phyloP scores from a whole-genome alignment of 2,113 vertebrate genomes.

The Rhabdomys dilectus region DNA sequence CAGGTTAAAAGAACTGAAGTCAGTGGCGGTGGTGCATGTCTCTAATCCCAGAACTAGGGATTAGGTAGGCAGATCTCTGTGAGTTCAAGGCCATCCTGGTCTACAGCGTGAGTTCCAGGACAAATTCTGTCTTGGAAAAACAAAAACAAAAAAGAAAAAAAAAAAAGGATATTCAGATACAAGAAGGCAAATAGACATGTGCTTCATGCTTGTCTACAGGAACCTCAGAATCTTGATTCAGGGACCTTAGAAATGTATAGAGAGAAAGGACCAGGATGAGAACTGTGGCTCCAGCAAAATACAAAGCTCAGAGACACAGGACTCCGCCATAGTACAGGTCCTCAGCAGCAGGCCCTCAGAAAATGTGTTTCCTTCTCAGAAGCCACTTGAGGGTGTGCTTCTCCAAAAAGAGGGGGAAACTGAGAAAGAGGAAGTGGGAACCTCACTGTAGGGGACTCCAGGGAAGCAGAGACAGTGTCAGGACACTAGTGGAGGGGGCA shows the following conservation, averaged over 20 bases:
- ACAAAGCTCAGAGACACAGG: not conserved
- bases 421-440: not conserved
- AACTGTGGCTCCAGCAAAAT: not conserved
- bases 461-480: not conserved
- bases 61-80: not conserved
- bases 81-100: not conserved
- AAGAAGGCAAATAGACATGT: no score
- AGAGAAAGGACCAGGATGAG: not conserved
- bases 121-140: not conserved
- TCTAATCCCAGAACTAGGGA: no score
- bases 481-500: not conserved
- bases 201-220: not conserved
- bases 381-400: not conserved
- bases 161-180: not conserved
- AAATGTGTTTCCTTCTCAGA: not conserved
- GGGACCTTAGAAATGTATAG: not conserved
- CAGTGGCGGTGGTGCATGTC: no score
- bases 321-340: no score
- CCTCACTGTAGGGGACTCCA: not conserved
- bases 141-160: not conserved
- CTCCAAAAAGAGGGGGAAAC: not conserved
- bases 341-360: no score
- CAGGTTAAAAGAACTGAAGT: no score
- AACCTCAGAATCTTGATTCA: not conserved
- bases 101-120: not conserved